Evolutionary conservation across 2,797 vertebrate species (phyloP).

Genomic region (Chiroxiphia lanceolata): DNA sequence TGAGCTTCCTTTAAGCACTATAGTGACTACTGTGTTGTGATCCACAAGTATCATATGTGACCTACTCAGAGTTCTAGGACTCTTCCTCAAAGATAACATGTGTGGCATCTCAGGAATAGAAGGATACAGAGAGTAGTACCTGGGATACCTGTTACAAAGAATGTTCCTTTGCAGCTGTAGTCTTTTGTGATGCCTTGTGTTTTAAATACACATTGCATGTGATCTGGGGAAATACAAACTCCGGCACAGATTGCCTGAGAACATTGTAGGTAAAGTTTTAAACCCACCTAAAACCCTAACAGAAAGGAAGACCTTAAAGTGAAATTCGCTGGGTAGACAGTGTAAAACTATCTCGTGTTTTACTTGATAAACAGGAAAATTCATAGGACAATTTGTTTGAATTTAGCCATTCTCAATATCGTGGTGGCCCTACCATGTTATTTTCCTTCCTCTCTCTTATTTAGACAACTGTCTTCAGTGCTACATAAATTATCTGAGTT

Average conservation of each 20-base stretch:
- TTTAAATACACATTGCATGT: not conserved
- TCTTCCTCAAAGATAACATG: not conserved
- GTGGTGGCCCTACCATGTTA: not conserved
- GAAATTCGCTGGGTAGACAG: not conserved
- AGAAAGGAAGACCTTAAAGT: not conserved
- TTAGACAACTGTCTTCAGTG: slow-evolving; percentile 44
- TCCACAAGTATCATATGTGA: not conserved
- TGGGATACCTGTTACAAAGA: not conserved
- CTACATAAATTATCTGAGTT: slow-evolving; percentile 58
- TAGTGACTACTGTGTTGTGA: not conserved
- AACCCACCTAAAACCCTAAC: not conserved
- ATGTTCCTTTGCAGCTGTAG: not conserved
- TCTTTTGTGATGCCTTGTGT: not conserved
- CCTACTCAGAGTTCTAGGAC: not conserved
- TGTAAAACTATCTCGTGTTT: not conserved
- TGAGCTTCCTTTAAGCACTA: not conserved
- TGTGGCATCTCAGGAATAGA: not conserved
- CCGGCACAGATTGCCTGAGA: not conserved
- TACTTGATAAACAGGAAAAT: not conserved
- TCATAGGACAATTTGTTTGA: not conserved
- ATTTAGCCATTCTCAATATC: slow-evolving; percentile 38
- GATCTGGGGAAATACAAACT: not conserved
- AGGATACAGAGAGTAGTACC: not conserved
- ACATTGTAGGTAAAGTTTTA: not conserved
- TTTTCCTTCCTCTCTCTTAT: slow-evolving; percentile 50